Conservation (phyloP, 2,888 invertebrate species). For the Dryococelus australis region DNA sequence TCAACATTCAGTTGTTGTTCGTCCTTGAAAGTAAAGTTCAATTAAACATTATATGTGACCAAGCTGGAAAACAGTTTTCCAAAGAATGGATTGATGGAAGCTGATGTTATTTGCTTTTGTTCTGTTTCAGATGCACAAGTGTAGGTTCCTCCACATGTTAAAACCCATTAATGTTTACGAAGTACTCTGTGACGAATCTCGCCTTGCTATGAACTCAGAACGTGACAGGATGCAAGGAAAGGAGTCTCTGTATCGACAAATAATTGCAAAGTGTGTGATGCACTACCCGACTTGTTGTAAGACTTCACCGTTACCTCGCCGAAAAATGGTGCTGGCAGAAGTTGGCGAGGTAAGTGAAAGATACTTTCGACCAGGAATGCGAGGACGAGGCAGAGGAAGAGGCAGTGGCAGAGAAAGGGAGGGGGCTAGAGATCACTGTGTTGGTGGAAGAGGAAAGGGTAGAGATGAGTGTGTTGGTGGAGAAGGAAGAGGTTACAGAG, state of each 20-base stretch:
- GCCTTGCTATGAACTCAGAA: not conserved
- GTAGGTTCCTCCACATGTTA: slow-evolving; percentile 12
- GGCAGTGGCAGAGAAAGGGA: not conserved
- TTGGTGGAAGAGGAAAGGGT: no score
- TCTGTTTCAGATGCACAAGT: slow-evolving; percentile 30
- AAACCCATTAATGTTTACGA: not conserved
- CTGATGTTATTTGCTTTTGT: not conserved
- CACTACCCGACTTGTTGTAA: not conserved
- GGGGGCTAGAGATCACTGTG: no score
- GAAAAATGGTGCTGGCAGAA: not conserved
- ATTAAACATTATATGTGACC: no score
- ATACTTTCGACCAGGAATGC: not conserved
- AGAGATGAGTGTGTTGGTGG: no score
- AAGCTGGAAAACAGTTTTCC: no score
- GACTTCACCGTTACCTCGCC: not conserved
- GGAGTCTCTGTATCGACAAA: not conserved
- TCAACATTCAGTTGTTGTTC: no score
- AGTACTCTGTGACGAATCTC: not conserved
- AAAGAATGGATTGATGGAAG: no score
- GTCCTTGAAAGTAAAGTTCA: no score
- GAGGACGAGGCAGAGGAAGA: not conserved
- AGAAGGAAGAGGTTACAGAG: not conserved
- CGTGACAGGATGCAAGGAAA: not conserved
- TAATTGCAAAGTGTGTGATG: not conserved
- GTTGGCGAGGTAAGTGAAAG: not conserved